These are phyloP conservation scores for Heliconius melpomene DNA, from an alignment of 1,140 invertebrate genomes.

Conservation along the genomic window DNA sequence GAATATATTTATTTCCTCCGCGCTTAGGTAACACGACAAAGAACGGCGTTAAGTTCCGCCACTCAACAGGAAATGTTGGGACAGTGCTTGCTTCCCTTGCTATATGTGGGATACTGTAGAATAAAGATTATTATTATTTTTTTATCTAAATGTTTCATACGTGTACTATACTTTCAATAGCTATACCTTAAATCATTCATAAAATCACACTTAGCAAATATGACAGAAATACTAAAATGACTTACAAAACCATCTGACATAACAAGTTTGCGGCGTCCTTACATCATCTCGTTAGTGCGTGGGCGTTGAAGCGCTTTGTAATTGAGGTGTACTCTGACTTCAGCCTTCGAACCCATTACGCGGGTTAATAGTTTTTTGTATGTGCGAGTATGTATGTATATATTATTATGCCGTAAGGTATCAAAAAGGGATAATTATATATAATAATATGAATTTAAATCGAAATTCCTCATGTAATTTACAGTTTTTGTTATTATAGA, in stretches of 20 bases:
- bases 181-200: background rate
- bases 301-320: background rate
- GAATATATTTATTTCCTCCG: too few relatives aligned
- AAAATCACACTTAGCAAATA: background rate
- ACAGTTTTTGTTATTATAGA: background rate
- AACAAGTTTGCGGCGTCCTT: background rate
- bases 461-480: background rate
- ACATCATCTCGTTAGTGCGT: constrained; percentile 6
- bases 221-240: background rate
- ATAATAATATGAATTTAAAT: background rate
- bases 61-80: too few relatives aligned
- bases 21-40: too few relatives aligned
- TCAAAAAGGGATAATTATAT: background rate
- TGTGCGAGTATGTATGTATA: background rate
- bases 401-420: background rate
- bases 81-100: too few relatives aligned
- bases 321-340: constrained; percentile 9
- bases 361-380: background rate
- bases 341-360: background rate
- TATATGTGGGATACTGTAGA: too few relatives aligned
- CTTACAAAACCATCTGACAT: background rate
- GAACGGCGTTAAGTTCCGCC: too few relatives aligned
- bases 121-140: too few relatives aligned
- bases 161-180: too few relatives aligned
- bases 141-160: too few relatives aligned